These are phyloP conservation scores for Elachura formosa DNA, from an alignment of 2,113 vertebrate species.

Conservation along the genomic window DNA sequence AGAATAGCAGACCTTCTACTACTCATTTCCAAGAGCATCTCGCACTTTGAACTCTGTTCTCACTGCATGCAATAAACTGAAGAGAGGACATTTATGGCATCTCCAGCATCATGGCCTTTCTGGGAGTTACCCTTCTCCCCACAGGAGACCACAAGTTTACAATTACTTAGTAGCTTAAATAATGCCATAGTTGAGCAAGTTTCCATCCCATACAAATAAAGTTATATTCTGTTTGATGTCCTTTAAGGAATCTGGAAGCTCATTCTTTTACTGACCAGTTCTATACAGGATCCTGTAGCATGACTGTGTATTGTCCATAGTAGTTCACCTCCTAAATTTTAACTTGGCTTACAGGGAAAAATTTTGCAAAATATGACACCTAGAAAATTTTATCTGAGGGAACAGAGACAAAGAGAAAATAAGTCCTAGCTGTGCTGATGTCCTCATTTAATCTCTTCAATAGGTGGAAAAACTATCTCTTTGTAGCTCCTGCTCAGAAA, in stretches of 20 bases:
- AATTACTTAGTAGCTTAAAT: neutral
- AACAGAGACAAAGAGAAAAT: neutral
- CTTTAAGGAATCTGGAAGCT: neutral
- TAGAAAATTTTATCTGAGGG: neutral
- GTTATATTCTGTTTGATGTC: neutral
- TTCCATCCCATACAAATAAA: neutral
- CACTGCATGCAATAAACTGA: neutral
- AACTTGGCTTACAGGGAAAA: neutral
- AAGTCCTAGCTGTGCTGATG: neutral
- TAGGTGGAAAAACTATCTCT: neutral
- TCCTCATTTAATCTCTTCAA: neutral
- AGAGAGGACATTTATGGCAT: neutral
- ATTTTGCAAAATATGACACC: neutral
- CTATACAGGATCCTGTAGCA: neutral
- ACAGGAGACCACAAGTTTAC: neutral
- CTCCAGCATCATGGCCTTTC: neutral
- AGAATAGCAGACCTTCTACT: neutral
- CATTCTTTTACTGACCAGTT: neutral
- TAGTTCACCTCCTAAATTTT: neutral
- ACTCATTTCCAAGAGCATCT: neutral
- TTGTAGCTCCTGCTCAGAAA: neutral
- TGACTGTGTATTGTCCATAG: accelerated
- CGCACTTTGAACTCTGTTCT: neutral
- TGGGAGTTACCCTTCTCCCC: neutral
- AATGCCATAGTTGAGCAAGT: neutral